Evolutionary conservation across 2,888 invertebrate genomes (phyloP).

Genomic region (Pecten maximus): DNA sequence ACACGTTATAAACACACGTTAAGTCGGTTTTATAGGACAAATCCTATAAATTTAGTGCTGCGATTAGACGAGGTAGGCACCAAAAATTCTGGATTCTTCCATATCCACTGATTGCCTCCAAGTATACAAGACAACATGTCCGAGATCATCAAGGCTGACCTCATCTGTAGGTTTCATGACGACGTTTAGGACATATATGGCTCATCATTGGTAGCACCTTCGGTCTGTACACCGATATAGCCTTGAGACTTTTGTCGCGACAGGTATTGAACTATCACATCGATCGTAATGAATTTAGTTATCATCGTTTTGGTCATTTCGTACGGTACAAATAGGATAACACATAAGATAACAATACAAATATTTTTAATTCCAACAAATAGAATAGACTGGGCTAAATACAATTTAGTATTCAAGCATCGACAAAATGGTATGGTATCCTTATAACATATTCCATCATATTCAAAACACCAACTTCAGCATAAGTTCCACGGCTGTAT

Average conservation of each 20-base stretch:
- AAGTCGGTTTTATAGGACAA: neutral
- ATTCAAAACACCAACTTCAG: no score
- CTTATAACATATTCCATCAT: no score
- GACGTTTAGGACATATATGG: neutral
- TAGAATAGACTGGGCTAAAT: no score
- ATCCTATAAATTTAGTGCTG: neutral
- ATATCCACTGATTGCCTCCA: neutral
- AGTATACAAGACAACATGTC: neutral
- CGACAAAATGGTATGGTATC: no score
- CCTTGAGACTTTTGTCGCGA: neutral
- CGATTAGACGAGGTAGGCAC: slow-evolving; percentile 8
- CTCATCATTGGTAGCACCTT: neutral
- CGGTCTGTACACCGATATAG: neutral
- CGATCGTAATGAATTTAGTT: neutral
- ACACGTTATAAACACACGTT: neutral
- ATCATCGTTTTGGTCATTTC: neutral
- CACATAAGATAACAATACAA: no score
- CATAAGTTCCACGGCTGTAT: no score
- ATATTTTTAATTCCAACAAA: no score
- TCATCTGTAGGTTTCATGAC: neutral
- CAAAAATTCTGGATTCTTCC: neutral
- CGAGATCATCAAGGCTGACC: neutral
- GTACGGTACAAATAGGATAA: neutral
- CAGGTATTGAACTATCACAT: neutral
- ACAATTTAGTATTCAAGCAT: no score